phyloP scores from a whole-genome alignment of 2,888 invertebrate genomes.

The Drosophila anceps region DNA sequence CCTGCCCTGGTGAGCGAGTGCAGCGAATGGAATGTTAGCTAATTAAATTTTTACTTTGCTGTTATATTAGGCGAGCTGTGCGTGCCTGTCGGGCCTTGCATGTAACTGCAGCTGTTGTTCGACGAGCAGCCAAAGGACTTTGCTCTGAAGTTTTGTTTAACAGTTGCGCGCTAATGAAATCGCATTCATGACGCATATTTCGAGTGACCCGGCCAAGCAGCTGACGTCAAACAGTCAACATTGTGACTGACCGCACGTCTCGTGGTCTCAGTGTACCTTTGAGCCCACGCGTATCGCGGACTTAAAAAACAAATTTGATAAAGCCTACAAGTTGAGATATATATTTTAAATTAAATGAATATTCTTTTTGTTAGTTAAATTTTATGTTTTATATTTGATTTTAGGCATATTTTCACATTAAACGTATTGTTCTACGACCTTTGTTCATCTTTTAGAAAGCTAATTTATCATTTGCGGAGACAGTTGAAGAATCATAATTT shows the following conservation, averaged over 20 bases:
- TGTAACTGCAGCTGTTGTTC: slow-evolving; percentile 36
- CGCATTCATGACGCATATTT: background rate
- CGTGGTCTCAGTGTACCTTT: background rate
- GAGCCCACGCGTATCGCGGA: background rate
- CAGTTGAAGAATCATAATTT: too few relatives aligned
- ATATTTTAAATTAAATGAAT: background rate
- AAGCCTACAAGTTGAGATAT: background rate
- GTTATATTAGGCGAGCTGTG: slow-evolving; percentile 32
- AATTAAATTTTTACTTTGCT: slow-evolving; percentile 51
- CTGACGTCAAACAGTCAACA: background rate
- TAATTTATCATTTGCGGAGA: too few relatives aligned
- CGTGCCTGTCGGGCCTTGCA: slow-evolving; percentile 30
- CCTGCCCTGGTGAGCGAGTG: slow-evolving; percentile 25
- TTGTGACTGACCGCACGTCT: background rate
- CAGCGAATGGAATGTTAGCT: slow-evolving; percentile 41
- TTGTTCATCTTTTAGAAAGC: too few relatives aligned
- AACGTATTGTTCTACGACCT: too few relatives aligned
- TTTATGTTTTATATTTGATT: background rate
- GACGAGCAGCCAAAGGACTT: background rate
- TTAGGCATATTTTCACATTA: too few relatives aligned
- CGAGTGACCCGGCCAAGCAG: background rate
- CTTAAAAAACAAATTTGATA: background rate
- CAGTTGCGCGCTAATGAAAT: background rate
- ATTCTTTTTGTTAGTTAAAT: background rate
- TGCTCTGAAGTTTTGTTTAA: background rate